Evolutionary conservation across 2,797 vertebrate species (phyloP), one percentile per base, ranked within the genome.

Genomic region (Jordanella pulchra): DNA sequence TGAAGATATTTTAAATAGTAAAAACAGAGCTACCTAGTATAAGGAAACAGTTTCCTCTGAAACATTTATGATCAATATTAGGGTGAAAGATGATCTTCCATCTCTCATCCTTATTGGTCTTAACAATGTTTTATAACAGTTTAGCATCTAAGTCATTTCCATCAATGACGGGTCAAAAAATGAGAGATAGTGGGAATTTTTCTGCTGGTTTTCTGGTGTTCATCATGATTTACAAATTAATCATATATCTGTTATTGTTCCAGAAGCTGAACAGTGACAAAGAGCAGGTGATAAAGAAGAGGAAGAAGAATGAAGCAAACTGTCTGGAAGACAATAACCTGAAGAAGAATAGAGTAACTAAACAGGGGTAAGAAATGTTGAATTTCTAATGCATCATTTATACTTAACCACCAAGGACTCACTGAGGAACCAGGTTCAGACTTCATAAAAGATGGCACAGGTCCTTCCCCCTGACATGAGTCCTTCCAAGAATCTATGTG

Each of bases 291-390:
- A 92, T 97, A 65, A 98, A 96, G 92, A 98, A 95, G 84, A 95
- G 95, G 78, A 99, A 96, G 86, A 94, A 95, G 86, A 97, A 97
- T 88, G 97, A 98, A 30, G 95, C 93, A 21, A 91, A 80, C 63
- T 84, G 56, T 48, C 35, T 88, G 73, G 91, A 93, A 68, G 97
- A 99, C 79, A 97, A 97, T 83, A 96, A 95, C 73, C 89, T 91
- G 75, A 95, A 95, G 87, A 99, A 96, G 84, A 95, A 94, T 89
- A 95, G 93, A 94, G 94, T 95, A 79, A 89, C 96, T 48, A 97
- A 97, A 83, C 92, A 92, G 77, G 90, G 96, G 92, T 98, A 91
- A 94, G 92, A 72, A 63, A 50, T 30, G 27, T 7, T 6, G 7
- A n/a, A 7, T 23, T 10, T 45, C 3, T 32, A 48, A 48, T 48